These are phyloP conservation scores for Charanyca ferruginea DNA, from an alignment of 2,888 invertebrate species.

Conservation along the genomic window DNA sequence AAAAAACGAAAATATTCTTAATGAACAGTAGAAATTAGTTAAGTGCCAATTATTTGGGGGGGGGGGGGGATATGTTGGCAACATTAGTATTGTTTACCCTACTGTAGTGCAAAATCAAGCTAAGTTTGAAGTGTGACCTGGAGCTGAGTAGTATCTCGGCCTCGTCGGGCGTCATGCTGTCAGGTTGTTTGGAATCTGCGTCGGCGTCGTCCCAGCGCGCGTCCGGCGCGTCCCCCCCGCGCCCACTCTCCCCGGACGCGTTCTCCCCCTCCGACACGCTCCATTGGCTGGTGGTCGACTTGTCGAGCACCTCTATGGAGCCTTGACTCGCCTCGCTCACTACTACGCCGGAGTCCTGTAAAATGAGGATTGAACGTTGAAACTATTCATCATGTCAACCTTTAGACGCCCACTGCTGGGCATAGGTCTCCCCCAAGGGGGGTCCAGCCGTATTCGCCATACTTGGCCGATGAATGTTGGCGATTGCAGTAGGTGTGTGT, in stretches of 20 bases:
- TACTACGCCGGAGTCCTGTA: slow-evolving; percentile 89
- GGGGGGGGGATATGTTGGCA: no score
- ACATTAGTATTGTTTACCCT: no score
- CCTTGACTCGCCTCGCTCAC: slow-evolving; percentile 90
- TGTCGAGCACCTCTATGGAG: slow-evolving; percentile 91
- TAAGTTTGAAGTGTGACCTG: slow-evolving; percentile 89
- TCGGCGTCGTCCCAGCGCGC: slow-evolving; percentile 74
- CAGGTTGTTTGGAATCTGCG: slow-evolving; percentile 84
- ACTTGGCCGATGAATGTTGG: no score
- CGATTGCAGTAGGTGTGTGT: no score
- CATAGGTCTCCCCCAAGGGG: no score
- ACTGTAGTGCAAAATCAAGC: slow-evolving; percentile 19
- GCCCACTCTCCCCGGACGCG: slow-evolving; percentile 87
- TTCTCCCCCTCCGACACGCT: slow-evolving; percentile 88
- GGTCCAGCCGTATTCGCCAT: no score
- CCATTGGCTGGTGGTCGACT: slow-evolving; percentile 91
- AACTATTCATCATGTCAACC: no score
- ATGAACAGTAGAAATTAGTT: no score
- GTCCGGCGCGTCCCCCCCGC: slow-evolving; percentile 74
- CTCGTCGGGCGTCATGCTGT: slow-evolving; percentile 95
- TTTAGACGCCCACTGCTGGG: no score
- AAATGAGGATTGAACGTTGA: slow-evolving; percentile 20
- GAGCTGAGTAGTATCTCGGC: slow-evolving; percentile 96
- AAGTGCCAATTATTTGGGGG: no score
- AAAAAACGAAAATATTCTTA: no score